Base-by-base conservation (phyloP, 2,113 vertebrate species). In the Neodontobutis hainanensis region DNA sequence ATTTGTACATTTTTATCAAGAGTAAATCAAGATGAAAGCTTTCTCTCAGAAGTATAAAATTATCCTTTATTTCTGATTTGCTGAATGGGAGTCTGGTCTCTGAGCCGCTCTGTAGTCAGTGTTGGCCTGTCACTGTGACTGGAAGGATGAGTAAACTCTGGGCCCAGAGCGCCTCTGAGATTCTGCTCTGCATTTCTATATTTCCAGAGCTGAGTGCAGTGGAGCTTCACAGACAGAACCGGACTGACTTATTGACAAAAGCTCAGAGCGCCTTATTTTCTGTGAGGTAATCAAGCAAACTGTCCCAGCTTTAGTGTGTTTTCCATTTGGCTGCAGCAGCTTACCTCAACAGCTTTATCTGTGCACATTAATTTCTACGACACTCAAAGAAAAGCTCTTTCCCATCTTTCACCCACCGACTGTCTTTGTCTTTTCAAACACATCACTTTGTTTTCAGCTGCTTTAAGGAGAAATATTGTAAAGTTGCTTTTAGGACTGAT, bases 231-330 rank as follows among this genome's bases (percentile, higher is more conserved):
- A 11, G 50, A 76, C 14, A 38, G 11, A 65, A 49, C 56, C 19
- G 35, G 45, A 49, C 47, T 72, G 67, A 75, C 51, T 75, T 72
- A 80, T 47, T 61, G 70, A 78, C 65, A 73, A 55, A 84, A 50
- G 75, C 78, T 66, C 60, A 60, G 66, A 19, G 64, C 52, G 43
- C 14, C 56, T 77, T 51, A 50, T 69, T 68, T 83, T 73, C 47
- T 72, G 52, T 27, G 35, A 49, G 51, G 51, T 75, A 78, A 80
- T 82, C 80, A 85, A 78, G 77, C 74, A 34, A 11, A 52, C 67
- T 8, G 57, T 42, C 47, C n/a, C 62, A 61, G 71, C 47, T 67
- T 48, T 8, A 53, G 19, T 19, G 9, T 63, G 4, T 72, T 61
- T 74, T 72, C 65, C 47, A 61, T 70, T 67, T 58, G 45, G 71